A percentile compares a stretch with the other conserved stretches of the same genome.
Evolutionary conservation across 2,797 vertebrate genomes (phyloP).

Genomic region (Pseudochirops corinnae): DNA sequence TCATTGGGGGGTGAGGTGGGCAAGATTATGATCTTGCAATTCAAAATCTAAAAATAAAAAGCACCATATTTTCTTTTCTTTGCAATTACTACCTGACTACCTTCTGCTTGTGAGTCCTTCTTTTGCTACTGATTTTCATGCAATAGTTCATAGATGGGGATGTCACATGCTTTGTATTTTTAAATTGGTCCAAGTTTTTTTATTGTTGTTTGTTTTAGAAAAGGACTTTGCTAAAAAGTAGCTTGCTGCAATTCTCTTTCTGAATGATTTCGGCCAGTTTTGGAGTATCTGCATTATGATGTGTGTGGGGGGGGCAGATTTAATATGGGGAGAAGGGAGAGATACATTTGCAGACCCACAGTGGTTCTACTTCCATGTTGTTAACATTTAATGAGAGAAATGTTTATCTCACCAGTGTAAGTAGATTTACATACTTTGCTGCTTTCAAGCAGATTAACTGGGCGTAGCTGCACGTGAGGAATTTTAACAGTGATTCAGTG

Average conservation of each 20-base stretch:
- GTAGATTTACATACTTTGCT: slow-evolving; percentile 85
- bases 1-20: neutral
- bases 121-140: slow-evolving; percentile 47
- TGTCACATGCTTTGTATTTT: slow-evolving; percentile 6
- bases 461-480: slow-evolving; percentile 85
- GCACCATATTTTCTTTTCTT: slow-evolving; percentile 44
- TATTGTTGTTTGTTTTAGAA: slow-evolving; percentile 17
- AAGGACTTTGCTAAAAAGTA: slow-evolving; percentile 43
- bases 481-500: slow-evolving; percentile 84
- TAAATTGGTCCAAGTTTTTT: slow-evolving; percentile 16
- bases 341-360: slow-evolving; percentile 42
- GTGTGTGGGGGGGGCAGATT: neutral
- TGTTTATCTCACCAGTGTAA: slow-evolving; percentile 79
- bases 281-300: neutral
- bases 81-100: neutral
- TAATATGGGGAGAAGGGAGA: neutral
- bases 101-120: neutral
- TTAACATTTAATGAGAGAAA: slow-evolving; percentile 76
- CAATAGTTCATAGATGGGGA: neutral
- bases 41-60: neutral
- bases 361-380: slow-evolving; percentile 61
- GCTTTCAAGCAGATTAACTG: slow-evolving; percentile 85
- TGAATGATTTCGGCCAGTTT: neutral
- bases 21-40: neutral
- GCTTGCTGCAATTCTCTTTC: neutral